phyloP scores from a whole-genome alignment of 2,113 vertebrate species.

The Carlito syrichta region DNA sequence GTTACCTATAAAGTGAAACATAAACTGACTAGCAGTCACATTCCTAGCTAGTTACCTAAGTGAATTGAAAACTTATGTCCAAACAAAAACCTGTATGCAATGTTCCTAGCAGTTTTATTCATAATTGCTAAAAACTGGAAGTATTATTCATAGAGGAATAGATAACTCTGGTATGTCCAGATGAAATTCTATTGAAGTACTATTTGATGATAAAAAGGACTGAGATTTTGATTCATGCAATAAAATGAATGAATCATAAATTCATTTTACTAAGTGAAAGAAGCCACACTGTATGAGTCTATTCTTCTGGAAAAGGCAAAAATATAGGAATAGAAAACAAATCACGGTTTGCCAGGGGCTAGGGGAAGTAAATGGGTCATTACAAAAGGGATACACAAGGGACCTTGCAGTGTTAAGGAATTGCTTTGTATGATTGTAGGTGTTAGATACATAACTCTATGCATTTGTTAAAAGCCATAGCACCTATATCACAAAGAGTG shows the following conservation, averaged over 20 bases:
- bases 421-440: background rate
- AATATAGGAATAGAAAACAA: background rate
- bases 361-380: background rate
- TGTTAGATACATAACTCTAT: background rate
- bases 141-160: background rate
- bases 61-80: background rate
- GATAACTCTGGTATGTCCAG: background rate
- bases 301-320: background rate
- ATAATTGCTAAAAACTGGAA: background rate
- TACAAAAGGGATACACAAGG: background rate
- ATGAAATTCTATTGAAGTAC: background rate
- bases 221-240: background rate
- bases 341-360: background rate
- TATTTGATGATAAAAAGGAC: background rate
- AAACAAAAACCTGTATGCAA: background rate
- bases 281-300: background rate
- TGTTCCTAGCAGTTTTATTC: background rate
- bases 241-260: background rate
- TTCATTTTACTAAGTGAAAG: background rate
- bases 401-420: background rate
- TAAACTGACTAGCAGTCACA: background rate
- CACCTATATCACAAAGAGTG: background rate
- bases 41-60: background rate
- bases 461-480: background rate
- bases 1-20: background rate